These are phyloP conservation scores for Cinclus cinclus DNA, from an alignment of 2,113 vertebrate genomes.

Conservation along the genomic window DNA sequence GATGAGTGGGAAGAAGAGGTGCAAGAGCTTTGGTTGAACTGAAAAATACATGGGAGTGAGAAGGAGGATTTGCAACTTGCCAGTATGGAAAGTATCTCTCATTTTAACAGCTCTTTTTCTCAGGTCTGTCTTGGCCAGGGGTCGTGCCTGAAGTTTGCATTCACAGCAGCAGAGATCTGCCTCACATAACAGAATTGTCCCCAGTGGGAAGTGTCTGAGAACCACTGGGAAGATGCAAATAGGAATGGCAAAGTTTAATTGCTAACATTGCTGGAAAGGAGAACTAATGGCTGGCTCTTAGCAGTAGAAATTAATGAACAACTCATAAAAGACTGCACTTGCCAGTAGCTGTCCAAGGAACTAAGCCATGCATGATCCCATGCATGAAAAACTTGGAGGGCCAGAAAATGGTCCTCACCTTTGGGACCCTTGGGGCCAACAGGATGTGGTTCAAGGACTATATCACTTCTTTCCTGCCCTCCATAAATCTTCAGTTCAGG, in stretches of 20 bases:
- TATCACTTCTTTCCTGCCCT: neutral
- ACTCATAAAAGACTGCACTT: neutral
- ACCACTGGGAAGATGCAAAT: neutral
- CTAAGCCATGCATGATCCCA: neutral
- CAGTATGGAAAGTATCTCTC: neutral
- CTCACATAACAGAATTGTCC: neutral
- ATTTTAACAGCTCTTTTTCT: neutral
- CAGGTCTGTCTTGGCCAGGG: neutral
- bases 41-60: neutral
- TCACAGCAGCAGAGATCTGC: neutral
- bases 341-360: neutral
- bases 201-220: neutral
- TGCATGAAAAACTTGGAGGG: neutral
- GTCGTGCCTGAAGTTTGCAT: neutral
- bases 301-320: neutral
- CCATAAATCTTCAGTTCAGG: slow-evolving; percentile 23
- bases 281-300: neutral
- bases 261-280: neutral
- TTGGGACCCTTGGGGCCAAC: neutral
- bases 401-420: neutral
- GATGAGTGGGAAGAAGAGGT: neutral
- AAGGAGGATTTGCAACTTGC: neutral
- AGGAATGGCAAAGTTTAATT: neutral
- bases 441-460: slow-evolving; percentile 6
- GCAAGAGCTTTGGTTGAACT: neutral